Evolutionary conservation across 2,113 vertebrate genomes (phyloP).

Genomic region (Sorex araneus): DNA sequence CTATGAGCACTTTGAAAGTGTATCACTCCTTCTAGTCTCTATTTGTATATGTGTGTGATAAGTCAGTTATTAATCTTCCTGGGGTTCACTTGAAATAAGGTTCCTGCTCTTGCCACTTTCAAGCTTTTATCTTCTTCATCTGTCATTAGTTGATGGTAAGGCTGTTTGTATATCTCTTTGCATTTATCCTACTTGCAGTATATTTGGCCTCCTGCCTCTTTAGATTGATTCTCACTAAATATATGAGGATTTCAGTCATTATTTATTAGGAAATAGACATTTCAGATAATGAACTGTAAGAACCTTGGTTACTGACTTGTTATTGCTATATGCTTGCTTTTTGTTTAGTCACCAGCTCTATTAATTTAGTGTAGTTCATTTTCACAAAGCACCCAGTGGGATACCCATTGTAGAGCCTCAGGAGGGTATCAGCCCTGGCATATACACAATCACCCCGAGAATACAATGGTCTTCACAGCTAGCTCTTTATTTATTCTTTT

Average conservation of each 20-base stretch:
- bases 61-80: not conserved
- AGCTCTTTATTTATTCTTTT: no score
- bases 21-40: no score
- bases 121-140: not conserved
- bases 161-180: not conserved
- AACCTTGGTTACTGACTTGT: not conserved
- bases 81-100: not conserved
- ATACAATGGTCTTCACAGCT: not conserved
- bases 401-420: not conserved
- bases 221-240: not conserved
- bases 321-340: slow-evolving; percentile 1
- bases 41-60: no score
- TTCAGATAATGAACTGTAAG: not conserved
- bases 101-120: not conserved
- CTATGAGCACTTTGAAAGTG: no score
- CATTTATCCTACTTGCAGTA: not conserved
- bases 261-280: not conserved
- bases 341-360: slow-evolving; percentile 1
- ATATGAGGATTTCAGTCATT: not conserved
- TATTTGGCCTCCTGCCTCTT: not conserved
- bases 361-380: not conserved
- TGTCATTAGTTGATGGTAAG: slow-evolving; percentile 26
- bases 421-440: not conserved
- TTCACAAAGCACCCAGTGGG: not conserved
- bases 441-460: not conserved